Evolutionary conservation across 2,888 invertebrate species (phyloP), one percentile per base, ranked within the genome.

Genomic region (Odiellus spinosus): DNA sequence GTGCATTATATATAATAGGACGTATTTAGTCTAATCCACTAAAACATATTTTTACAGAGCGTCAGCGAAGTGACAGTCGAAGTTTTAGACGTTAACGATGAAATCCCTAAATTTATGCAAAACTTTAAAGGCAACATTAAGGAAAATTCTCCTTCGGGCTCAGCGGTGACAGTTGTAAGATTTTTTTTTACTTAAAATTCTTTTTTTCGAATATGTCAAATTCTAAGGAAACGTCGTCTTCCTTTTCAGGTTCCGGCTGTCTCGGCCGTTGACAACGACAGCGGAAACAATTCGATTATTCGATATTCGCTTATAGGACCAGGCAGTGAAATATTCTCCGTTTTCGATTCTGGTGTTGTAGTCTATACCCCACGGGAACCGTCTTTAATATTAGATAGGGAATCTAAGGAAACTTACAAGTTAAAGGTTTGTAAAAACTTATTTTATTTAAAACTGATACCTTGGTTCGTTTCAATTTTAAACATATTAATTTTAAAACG

Each of bases 231-330:
- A 26, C 26, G 4, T 26, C 5, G 26, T 41, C 32, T 42, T 15
- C 39, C 10, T 33, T 36, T 36, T 11, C 34, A 55, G 63, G 74
- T 76, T 49, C 73, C 75, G 55, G 75, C 73, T 38, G 75, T 87
- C 10, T 73, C 71, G 51, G 82, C 81, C 0, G 73, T 68, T 40
- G 87, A 87, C 60, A 74, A 75, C 3, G 60, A 60, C 47, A 53
- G 56, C n/a, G 57, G 56, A 11, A 58, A 58, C 45, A 60, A 60
- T 41, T 58, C 58, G 8, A 40, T 56, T 2, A 51, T 58, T 8
- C 39, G 46, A 12, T 58, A 57, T 39, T 53, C 53, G 2, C 40
- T 58, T 17, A 49, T 54, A 32, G 57, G 57, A 32, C 46, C 46
- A 1, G 58, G 57, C 1, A 48, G 51, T 15, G 56, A 58, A 40